Evolutionary conservation across 2,797 vertebrate species (phyloP), one percentile per base, ranked within the genome.

Genomic region (Pachyuromys duprasi): DNA sequence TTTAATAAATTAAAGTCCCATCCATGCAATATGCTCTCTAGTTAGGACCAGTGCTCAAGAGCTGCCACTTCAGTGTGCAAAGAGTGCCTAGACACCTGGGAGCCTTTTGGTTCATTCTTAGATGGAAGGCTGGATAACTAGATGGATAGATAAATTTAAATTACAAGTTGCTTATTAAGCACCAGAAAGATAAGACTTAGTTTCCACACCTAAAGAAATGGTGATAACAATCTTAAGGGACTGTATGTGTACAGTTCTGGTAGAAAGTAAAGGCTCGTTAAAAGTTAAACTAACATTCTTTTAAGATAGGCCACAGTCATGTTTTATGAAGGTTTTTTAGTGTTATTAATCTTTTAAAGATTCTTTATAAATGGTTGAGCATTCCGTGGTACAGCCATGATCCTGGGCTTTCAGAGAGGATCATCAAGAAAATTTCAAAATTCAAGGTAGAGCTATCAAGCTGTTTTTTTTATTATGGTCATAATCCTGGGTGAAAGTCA

Each of bases 291-390:
- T 80, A 26, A 39, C 11, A 20, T 55, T 83, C 17, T 83, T 91
- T 89, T 88, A 72, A 76, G 88, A 31, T 42, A 24, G 0, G 24
- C 3, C 62, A 33, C 20, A 91, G n/a, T 22, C 55, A 0, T 93
- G 15, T 89, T 79, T 81, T 96, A 13, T 94, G 76, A 96, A 1
- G 28, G 80, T 89, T 93, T 96, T 57, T 12, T 65, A 78, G 36
- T 42, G 65, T 86, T 12, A 17, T 53, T 94, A n/a, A 31, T 91
- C 42, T 90, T 96, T 89, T 83, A 92, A 92, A 86, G 81, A 75
- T 28, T 63, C 55, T 89, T 83, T 88, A 90, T 53, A 80, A 86
- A 55, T 93, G 65, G 70, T 5, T 24, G 31, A 45, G 22, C 80
- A 53, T 87, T 95, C 60, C 22, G 15, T 80, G 26, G 2, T 86